Base-by-base conservation (phyloP, 1,140 invertebrate species). In the Drosophila gunungcola region DNA sequence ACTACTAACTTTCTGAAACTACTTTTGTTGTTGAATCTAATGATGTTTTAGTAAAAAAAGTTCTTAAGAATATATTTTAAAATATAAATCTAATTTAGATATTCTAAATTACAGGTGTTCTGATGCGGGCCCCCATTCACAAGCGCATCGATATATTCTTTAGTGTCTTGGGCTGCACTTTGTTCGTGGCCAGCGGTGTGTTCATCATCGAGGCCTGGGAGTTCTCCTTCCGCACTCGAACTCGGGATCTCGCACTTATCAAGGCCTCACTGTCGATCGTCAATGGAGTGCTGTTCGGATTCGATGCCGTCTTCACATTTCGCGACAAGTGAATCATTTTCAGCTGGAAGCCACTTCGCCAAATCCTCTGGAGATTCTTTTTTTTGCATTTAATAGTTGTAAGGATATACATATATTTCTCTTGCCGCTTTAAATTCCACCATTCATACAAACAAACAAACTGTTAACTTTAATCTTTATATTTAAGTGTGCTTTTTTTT, bases 261-360 rank as follows among this genome's bases (percentile, higher is more conserved):
- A 97, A 96, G 84, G 96, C 95, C 21, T 94, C 95, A 0, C 78
- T 97, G 51, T 93, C 95, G 6, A 95, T 97, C 63, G 95, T 96
- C 73, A 95, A 96, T 78, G 96, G 95, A 11, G 93, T 94, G 3
- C 45, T 97, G 1, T 95, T 97, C 76, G 92, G 96, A 1, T 80
- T 96, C 10, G 96, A 97, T 84, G 94, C 95, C 3, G 93, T 96
- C n/a, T 93, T 97, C 54, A 96, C 95, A 16, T 96, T 96, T 93
- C 93, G 95, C 70, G 95, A 92, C 75, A 92, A 92, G 62, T 92
- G 61, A 89, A 46, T 2, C n/a, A 25, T 0, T 10, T 21, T 25
- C n/a, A 3, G 3, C 12, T 34, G 36, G n/a, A 12, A 34, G 12
- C 25, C 48, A 46, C n/a, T 51, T 2, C 13, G 38, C 46, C 6